These are phyloP conservation scores for Petrolisthes cinctipes DNA, from an alignment of 2,888 invertebrate genomes.

Conservation along the genomic window DNA sequence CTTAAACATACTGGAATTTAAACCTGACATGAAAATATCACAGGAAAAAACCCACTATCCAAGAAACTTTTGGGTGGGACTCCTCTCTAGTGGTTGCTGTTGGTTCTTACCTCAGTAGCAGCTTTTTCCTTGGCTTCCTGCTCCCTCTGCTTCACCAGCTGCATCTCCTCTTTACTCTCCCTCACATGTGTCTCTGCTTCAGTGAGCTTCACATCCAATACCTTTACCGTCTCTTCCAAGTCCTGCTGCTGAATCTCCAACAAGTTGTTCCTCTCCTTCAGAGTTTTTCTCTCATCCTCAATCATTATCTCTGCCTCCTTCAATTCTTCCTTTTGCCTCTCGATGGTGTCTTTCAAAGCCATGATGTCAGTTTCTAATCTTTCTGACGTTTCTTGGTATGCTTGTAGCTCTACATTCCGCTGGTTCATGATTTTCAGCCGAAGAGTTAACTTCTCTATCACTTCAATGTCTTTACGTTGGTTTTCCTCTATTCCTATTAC, in stretches of 20 bases:
- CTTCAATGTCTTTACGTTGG: conserved; percentile 1
- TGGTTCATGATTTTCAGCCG: neutral
- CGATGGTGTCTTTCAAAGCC: neutral
- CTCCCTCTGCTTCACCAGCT: neutral
- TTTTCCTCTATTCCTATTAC: neutral
- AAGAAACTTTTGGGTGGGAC: too few relatives aligned
- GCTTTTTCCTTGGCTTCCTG: conserved; percentile 11
- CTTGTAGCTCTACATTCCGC: neutral
- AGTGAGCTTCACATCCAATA: neutral
- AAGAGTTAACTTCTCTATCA: conserved; percentile 1
- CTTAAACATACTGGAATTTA: too few relatives aligned
- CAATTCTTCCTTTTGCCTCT: neutral
- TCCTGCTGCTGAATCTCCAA: neutral
- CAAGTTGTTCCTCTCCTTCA: neutral
- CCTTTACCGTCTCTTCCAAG: neutral
- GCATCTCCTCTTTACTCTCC: neutral
- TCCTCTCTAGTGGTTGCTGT: neutral
- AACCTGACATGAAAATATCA: too few relatives aligned
- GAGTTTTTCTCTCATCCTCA: neutral
- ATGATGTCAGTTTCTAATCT: neutral
- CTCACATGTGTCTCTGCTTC: conserved; percentile 5
- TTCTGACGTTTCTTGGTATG: neutral
- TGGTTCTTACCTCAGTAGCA: conserved; percentile 3
- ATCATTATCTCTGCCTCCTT: neutral
- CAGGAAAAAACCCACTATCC: too few relatives aligned